Evolutionary conservation across 30 jellyfish, hydroid and myxozoan species (phyloP).

Genomic region (Aurelia coerulea): DNA sequence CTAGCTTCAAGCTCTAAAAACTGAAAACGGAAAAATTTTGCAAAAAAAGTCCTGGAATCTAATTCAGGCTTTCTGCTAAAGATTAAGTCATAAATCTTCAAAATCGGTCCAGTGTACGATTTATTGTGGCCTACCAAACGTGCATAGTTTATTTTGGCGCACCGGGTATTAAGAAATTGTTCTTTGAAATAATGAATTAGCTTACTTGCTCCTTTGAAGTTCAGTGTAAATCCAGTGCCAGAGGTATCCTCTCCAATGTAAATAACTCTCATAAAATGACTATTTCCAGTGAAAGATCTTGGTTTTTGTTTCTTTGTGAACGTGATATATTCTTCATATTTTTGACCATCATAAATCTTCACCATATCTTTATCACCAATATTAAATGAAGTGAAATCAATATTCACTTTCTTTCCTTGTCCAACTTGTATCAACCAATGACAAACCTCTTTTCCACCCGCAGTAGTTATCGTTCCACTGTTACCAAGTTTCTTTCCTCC

Average conservation of each 20-base stretch:
- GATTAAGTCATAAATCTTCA: too few relatives aligned
- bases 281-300: conserved; percentile 73
- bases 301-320: conserved; percentile 74
- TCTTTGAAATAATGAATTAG: neutral
- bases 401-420: conserved; percentile 85
- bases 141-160: too few relatives aligned
- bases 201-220: conserved; percentile 80
- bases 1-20: too few relatives aligned
- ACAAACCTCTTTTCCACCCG: conserved; percentile 68
- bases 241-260: conserved; percentile 53
- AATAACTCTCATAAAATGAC: conserved; percentile 81
- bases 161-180: too few relatives aligned
- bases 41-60: too few relatives aligned
- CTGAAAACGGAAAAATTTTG: too few relatives aligned
- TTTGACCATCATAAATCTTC: conserved; percentile 78
- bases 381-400: conserved; percentile 50
- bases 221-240: conserved; percentile 70
- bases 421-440: conserved; percentile 91
- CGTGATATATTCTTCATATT: conserved; percentile 75
- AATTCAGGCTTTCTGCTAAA: too few relatives aligned
- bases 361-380: conserved; percentile 61
- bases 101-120: too few relatives aligned
- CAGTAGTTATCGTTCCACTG: conserved; percentile 57
- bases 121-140: too few relatives aligned
- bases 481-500: conserved; percentile 41